Evolutionary conservation across 35 echinoderm and acorn worm genomes (phyloP), one percentile per base, ranked within the genome.

Genomic region (Amphiura filiformis): DNA sequence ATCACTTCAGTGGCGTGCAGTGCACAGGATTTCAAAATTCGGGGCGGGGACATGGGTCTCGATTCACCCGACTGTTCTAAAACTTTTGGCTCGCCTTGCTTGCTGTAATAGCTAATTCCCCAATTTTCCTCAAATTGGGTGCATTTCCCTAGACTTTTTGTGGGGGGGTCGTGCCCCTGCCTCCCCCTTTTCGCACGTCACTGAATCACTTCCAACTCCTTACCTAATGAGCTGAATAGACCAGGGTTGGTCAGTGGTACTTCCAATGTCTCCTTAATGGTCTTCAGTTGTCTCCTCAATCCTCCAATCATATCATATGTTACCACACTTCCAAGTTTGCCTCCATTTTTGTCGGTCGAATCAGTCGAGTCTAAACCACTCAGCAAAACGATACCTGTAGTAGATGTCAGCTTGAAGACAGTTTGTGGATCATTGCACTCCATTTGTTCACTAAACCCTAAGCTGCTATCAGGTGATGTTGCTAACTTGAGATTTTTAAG

Each of bases 241-340:
- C 87, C 65, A 49, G 96, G 96, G 37, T 89, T 98, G 78, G 86
- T 94, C 39, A 98, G 83, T 15, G 96, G 92, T 41, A 92, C 47
- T 83, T 92, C 89, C 28, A 98, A 44, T 81, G 90, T 89, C 77
- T 94, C 92, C 39, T 89, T 84, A 34, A 98, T 82, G 33, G 79
- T 42, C 42, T 94, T 94, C 61, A 98, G 65, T 75, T 98, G 96
- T 39, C 90, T 88, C 13, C 78, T 75, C 77, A 98, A 84, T 13
- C 96, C 96, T 57, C 96, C 96, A 34, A 98, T 98, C 44, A 79
- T 91, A 78, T 92, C 92, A 84, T 90, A 98, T 9, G 91, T 90
- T 70, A 93, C 84, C 1, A 47, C 42, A 1, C 28, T 23, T 36
- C 56, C 38, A 49, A 56, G 13, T 38, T 86, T 20, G 32, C 76